Evolutionary conservation across 2,888 invertebrate genomes (phyloP).

Genomic region (Rugalucina vietnamica): DNA sequence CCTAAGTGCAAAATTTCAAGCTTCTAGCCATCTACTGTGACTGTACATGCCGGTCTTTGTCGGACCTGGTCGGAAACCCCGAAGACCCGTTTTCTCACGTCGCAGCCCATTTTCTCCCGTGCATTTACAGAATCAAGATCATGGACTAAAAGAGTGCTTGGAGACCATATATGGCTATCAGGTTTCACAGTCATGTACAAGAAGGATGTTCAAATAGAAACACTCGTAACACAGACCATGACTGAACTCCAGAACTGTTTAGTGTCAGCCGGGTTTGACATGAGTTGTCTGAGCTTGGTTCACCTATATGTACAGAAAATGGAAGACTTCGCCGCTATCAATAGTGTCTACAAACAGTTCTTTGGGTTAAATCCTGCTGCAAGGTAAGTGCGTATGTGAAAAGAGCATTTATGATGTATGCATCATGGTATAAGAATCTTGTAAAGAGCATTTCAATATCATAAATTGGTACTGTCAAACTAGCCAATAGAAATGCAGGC

Average conservation of each 20-base stretch:
- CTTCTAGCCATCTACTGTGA: too few species aligned
- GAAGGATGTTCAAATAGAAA: slow-evolving; percentile 18
- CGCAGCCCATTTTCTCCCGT: too few species aligned
- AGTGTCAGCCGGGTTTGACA: slow-evolving; percentile 38
- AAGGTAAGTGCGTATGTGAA: slow-evolving; percentile 78
- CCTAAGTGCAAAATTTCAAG: too few species aligned
- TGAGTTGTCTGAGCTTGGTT: slow-evolving; percentile 90
- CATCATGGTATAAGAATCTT: too few species aligned
- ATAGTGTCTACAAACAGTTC: slow-evolving; percentile 90
- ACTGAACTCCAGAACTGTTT: slow-evolving; percentile 25
- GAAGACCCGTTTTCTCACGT: too few species aligned
- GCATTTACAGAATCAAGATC: too few species aligned
- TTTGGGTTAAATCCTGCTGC: slow-evolving; percentile 91
- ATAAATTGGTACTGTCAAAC: too few species aligned
- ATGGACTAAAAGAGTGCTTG: neutral
- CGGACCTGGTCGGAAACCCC: too few species aligned
- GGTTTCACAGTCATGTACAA: slow-evolving; percentile 55
- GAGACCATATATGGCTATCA: slow-evolving; percentile 64
- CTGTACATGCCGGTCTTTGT: too few species aligned
- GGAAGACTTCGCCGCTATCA: slow-evolving; percentile 90
- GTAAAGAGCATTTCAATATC: too few species aligned
- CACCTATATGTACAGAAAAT: slow-evolving; percentile 94
- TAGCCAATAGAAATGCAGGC: too few species aligned
- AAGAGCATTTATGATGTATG: too few species aligned
- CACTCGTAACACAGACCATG: slow-evolving; percentile 60